Conservation (phyloP, 2,113 vertebrate species). For the Ifrita kowaldi region DNA sequence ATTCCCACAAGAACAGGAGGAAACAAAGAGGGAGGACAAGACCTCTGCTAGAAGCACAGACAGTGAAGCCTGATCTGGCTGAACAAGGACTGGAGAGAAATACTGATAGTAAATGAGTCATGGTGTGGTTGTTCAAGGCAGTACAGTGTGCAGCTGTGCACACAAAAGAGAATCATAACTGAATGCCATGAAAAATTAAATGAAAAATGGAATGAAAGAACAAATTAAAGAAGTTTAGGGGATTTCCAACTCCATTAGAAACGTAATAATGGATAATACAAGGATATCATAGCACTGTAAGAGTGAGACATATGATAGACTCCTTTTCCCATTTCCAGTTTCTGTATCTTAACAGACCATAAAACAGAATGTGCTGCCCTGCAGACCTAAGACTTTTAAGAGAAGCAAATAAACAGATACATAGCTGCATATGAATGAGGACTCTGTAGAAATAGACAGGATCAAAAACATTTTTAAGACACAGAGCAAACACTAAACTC, state of each 20-base stretch:
- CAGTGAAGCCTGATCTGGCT: neutral
- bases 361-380: neutral
- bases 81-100: neutral
- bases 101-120: neutral
- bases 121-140: neutral
- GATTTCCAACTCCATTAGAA: neutral
- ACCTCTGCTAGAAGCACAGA: neutral
- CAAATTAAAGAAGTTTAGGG: neutral
- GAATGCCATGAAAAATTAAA: neutral
- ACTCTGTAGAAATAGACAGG: neutral
- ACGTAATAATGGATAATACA: neutral
- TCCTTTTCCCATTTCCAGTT: neutral
- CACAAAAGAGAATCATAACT: neutral
- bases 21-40: neutral
- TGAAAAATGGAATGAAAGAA: neutral
- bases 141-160: neutral
- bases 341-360: neutral
- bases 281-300: neutral
- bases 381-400: neutral
- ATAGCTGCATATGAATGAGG: constrained; percentile 7
- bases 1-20: neutral
- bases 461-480: neutral
- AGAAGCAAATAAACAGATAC: constrained; percentile 9
- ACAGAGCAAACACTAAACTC: neutral
- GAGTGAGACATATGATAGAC: neutral